Evolutionary conservation across 2,888 invertebrate species (phyloP).

Genomic region (Sipha maydis): DNA sequence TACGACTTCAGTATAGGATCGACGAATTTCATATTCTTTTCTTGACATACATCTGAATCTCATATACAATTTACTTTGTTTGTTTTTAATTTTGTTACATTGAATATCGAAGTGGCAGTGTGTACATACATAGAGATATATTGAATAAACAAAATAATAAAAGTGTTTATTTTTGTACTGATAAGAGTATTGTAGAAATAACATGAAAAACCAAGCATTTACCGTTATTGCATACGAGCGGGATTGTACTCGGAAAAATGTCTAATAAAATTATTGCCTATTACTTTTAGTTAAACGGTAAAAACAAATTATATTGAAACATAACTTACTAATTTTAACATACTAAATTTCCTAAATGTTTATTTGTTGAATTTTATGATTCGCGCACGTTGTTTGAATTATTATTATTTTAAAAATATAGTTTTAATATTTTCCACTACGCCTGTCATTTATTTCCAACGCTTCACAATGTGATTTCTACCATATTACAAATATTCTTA

Average conservation of each 20-base stretch:
- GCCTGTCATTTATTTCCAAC: not conserved
- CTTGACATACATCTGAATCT: constrained; percentile 13
- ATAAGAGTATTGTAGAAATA: not conserved
- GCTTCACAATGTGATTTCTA: not conserved
- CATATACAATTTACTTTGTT: constrained; percentile 15
- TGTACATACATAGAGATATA: not conserved
- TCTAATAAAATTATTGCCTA: no score
- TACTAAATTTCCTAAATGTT: no score
- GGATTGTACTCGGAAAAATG: no score
- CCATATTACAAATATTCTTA: not conserved
- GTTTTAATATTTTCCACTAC: not conserved
- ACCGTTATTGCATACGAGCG: no score
- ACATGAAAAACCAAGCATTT: not conserved
- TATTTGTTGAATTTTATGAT: no score
- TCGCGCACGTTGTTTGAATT: not conserved
- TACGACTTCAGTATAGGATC: not conserved
- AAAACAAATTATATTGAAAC: no score
- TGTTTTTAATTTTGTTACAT: constrained; percentile 35
- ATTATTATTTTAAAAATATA: not conserved
- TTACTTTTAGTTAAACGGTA: no score
- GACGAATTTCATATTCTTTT: constrained; percentile 1
- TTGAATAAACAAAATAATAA: constrained; percentile 20
- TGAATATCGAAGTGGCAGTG: not conserved
- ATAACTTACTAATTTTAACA: no score
- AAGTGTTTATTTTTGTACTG: constrained; percentile 9